Base-by-base conservation (phyloP, 2,113 vertebrate genomes). In the Perognathus longimembris region DNA sequence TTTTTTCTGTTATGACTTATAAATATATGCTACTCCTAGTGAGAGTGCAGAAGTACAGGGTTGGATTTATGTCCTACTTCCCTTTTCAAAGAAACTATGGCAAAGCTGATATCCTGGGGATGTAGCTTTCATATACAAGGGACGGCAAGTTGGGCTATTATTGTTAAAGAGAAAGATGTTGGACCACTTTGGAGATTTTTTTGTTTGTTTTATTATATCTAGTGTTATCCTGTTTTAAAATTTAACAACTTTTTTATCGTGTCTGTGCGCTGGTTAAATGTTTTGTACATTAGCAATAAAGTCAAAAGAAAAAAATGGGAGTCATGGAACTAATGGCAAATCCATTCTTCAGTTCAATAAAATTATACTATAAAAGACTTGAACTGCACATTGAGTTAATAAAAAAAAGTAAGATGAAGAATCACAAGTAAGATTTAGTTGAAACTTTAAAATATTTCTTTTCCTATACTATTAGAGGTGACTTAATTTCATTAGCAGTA, bases 231-330 rank as follows among this genome's bases (percentile, higher is more conserved):
- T 89, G 24, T 79, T 93, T 94, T 88, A 82, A 85, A 87, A 59
- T 88, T 42, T 82, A 88, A 69, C 94, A 57, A 38, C 45, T 50
- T 85, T 91, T 67, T 94, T 88, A 45, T 93, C 12, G 15, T 5
- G 22, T 71, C 26, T 79, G 1, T 92, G n/a, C 83, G 84, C 64
- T 93, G 75, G 34, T 85, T 90, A 90, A 91, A 70, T 90, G 75
- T 90, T 95, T 91, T 88, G 21, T 88, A 70, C 74, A 71, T 95
- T 91, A 77, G 63, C 77, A 88, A 54, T 89, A 66, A 91, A 95
- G 63, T 70, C 74, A 91, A 78, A 67, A 84, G 74, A 66, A 78
- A 95, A 82, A 95, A 83, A 42, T 9, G 4, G 10, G 26, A 69
- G 15, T 93, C 75, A 76, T n/a, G 34, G 32, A 88, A 63, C 14